These are phyloP conservation scores for Emydocephalus ijimae DNA, from an alignment of 2,113 vertebrate species.

Conservation along the genomic window DNA sequence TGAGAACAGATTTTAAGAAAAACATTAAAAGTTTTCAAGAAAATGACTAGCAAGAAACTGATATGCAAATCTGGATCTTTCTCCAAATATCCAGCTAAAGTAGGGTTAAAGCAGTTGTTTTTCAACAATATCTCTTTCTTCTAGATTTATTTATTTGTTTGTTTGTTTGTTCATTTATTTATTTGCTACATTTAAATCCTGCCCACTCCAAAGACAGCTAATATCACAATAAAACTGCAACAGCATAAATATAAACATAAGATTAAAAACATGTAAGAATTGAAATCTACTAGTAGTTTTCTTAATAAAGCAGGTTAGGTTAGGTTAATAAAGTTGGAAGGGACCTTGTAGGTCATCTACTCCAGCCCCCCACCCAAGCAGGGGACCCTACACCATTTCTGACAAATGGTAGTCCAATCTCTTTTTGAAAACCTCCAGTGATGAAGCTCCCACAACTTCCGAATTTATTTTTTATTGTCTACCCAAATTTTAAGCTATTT, in stretches of 20 bases:
- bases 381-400: no score
- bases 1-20: slow-evolving; percentile 30
- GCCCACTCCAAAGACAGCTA: background rate
- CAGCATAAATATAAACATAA: background rate
- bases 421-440: no score
- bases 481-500: background rate
- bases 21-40: slow-evolving; percentile 11
- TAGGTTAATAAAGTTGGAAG: no score
- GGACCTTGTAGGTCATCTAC: no score
- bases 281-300: background rate
- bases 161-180: background rate
- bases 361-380: no score
- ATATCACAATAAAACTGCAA: background rate
- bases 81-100: background rate
- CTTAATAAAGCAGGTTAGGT: background rate
- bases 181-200: background rate
- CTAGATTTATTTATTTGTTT: background rate
- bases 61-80: slow-evolving; percentile 6
- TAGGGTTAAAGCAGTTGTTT: background rate
- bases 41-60: background rate
- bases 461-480: background rate
- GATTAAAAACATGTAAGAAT: background rate
- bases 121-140: background rate
- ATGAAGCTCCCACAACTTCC: no score
- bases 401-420: no score